Base-by-base conservation (phyloP, 2,888 invertebrate species). In the Tromatobia lineatoria region DNA sequence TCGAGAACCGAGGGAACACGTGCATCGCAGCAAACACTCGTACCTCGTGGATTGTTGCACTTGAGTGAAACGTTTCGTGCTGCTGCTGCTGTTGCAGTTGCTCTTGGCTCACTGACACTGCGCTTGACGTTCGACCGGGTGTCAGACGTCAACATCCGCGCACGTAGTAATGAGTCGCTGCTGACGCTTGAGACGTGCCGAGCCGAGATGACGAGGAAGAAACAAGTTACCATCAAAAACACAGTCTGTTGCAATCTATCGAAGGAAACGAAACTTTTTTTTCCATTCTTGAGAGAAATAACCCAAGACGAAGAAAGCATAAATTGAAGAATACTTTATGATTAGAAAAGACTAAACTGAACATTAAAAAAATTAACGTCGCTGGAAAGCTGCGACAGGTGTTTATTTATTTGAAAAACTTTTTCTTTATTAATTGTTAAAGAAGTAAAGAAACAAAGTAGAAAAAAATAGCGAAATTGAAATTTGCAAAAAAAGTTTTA, bases 1-100 rank as follows among this genome's bases (percentile, higher is more conserved):
- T 20, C 66, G 59, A 54, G 23, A 47, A 7, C 20, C 66, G 23
- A 47, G 6, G 50, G 59, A 67, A 38, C 34, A 77, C 73, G 77
- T 77, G 73, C 77, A 66, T 64, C 29, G 61, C 47, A 29, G 76
- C 77, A 82, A 82, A 82, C 77, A 82, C 66, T 76, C 25, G 54
- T 34, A 45, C 11, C 23, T 67, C 67, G 23, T 47, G 47, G 45
- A 23, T 20, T 70, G 54, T 54, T 70, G 70, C 34, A 70, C 70
- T 66, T 54, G 76, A 76, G 76, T 66, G 52, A 76, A 76, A 29
- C 54, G 52, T 54, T 70, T 73, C 73, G 66, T 45, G 52, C 29
- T 29, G 29, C 29, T 29, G 29, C 38, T 23, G 52, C 52, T 61
- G 59, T 59, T 7, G 73, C 59, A 6, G 23, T 23, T 18, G n/a